Conservation (phyloP, 2,888 invertebrate species). For the Macrophya alboannulata region DNA sequence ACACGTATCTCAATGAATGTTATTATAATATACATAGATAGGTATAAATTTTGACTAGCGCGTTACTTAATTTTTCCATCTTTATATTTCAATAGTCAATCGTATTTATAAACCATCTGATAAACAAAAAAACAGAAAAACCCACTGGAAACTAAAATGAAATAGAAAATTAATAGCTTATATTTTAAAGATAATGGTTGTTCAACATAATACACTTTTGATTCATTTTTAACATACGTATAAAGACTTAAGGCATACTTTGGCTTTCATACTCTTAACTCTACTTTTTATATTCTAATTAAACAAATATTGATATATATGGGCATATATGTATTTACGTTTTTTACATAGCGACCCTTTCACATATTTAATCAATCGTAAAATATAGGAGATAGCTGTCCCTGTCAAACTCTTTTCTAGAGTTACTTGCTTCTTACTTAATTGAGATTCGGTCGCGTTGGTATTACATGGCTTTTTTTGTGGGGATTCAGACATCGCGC, state of each 20-base stretch:
- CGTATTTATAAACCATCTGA: not conserved
- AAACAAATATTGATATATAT: not conserved
- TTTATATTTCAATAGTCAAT: conserved; percentile 23
- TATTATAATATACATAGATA: not conserved
- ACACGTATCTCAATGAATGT: not conserved
- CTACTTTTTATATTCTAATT: not conserved
- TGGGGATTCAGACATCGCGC: conserved; percentile 6
- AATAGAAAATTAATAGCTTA: not conserved
- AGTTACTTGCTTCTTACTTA: not conserved
- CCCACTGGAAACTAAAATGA: not conserved
- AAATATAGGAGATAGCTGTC: conserved; percentile 14
- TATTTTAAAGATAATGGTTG: not conserved
- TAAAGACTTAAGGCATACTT: conserved; percentile 15
- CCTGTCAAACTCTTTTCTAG: conserved; percentile 19
- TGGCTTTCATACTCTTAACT: not conserved
- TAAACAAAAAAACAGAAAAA: not conserved
- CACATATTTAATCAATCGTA: conserved; percentile 16
- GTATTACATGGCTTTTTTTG: not conserved
- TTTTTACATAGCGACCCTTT: not conserved
- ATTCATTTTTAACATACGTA: not conserved
- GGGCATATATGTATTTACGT: not conserved
- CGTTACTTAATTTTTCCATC: not conserved
- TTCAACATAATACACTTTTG: not conserved
- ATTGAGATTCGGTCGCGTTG: not conserved
- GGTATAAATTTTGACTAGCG: not conserved